Conservation (phyloP, 1,140 invertebrate species). For the Drosophila teissieri region DNA sequence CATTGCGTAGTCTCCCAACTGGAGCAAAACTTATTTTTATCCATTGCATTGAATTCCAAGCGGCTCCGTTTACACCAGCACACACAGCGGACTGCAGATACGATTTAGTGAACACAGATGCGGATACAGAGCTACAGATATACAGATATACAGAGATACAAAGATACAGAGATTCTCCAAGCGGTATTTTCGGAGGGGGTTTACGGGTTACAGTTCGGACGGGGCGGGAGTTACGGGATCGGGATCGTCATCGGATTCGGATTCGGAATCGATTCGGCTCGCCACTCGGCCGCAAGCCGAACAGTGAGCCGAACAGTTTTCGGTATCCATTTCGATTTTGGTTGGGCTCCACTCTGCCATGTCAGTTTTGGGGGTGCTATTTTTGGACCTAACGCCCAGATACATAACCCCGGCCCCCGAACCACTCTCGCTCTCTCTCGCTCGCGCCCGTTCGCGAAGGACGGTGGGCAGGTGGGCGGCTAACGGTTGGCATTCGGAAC, state of each 20-base stretch:
- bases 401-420: constrained; percentile 52
- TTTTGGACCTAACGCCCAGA: constrained; percentile 72
- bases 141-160: neutral
- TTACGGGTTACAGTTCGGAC: no score
- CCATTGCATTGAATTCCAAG: constrained; percentile 81
- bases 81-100: constrained; percentile 17
- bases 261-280: neutral
- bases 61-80: constrained; percentile 75
- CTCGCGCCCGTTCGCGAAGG: constrained; percentile 47
- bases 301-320: constrained; percentile 25
- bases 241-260: constrained; percentile 17
- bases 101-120: neutral
- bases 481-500: neutral
- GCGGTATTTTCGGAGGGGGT: constrained; percentile 3
- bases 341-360: constrained; percentile 42
- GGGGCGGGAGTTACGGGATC: neutral
- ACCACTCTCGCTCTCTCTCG: neutral
- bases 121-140: neutral
- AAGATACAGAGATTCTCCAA: constrained; percentile 41
- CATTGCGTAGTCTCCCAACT: constrained; percentile 50
- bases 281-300: neutral
- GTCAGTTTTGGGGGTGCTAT: constrained; percentile 57
- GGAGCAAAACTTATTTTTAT: constrained; percentile 78
- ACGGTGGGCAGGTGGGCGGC: constrained; percentile 74
- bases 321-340: constrained; percentile 82